Conservation (phyloP, 2,113 vertebrate genomes). For the Cyanocitta stelleri region DNA sequence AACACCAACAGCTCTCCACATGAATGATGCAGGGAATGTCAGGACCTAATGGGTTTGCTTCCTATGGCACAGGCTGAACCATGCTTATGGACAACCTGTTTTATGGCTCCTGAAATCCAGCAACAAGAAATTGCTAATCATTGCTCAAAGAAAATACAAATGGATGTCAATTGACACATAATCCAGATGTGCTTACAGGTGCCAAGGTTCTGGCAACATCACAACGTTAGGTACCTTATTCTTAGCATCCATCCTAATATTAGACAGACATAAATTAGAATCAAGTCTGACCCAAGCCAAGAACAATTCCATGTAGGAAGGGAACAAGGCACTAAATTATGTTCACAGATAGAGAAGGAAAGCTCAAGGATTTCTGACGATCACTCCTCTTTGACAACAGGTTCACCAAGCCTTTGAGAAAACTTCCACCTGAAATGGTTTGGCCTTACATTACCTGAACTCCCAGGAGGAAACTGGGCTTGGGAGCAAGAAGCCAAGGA, state of each 20-base stretch:
- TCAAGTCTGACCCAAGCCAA: background rate
- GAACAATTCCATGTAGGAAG: background rate
- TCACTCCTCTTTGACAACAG: background rate
- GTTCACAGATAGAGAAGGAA: background rate
- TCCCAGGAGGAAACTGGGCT: background rate
- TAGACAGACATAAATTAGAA: background rate
- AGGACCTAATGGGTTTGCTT: background rate
- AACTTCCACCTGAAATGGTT: background rate
- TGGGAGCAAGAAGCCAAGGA: background rate
- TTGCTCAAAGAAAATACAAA: background rate
- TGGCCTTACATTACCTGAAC: background rate
- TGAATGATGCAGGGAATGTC: background rate
- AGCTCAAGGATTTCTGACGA: background rate
- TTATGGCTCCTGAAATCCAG: background rate
- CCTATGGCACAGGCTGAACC: too few species aligned
- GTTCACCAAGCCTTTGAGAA: background rate
- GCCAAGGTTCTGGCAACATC: background rate
- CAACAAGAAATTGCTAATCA: background rate
- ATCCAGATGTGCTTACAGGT: background rate
- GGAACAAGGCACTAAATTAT: background rate
- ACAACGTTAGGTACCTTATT: background rate
- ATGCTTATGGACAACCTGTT: background rate
- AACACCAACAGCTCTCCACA: fast-evolving
- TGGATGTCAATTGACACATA: fast-evolving
- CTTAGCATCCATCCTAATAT: background rate